Evolutionary conservation across 2,113 vertebrate genomes (phyloP).

Genomic region (Sinosuthora webbiana): DNA sequence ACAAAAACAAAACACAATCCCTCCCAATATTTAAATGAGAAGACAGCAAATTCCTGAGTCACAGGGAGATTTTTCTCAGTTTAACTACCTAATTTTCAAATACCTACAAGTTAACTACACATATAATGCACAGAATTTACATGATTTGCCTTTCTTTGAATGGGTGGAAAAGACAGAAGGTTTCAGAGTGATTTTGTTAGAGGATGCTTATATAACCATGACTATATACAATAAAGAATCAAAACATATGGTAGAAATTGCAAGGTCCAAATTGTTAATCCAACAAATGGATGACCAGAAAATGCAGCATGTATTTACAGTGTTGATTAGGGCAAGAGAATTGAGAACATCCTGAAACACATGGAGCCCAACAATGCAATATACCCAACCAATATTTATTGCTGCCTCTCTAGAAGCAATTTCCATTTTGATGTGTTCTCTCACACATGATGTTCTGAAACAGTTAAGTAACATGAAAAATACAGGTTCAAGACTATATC

Average conservation of each 20-base stretch:
- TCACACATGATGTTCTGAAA: slow-evolving; percentile 70
- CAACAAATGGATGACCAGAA: slow-evolving; percentile 2
- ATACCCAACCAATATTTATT: slow-evolving; percentile 73
- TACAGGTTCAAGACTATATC: slow-evolving; percentile 74
- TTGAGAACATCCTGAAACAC: slow-evolving; percentile 53
- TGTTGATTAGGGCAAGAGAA: slow-evolving; percentile 46
- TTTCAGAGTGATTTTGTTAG: not conserved
- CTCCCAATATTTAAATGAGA: not conserved
- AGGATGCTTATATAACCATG: not conserved
- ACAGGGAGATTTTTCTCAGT: not conserved
- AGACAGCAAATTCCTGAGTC: not conserved
- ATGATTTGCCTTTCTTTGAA: not conserved
- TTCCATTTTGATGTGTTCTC: slow-evolving; percentile 76
- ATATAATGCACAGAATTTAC: not conserved
- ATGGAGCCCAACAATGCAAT: slow-evolving; percentile 52
- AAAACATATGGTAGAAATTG: slow-evolving; percentile 4
- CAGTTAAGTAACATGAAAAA: slow-evolving; percentile 76
- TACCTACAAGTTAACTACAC: not conserved
- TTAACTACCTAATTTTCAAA: not conserved
- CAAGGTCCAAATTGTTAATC: slow-evolving; percentile 51
- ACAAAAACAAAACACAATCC: not conserved
- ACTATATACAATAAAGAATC: not conserved
- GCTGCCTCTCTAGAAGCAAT: slow-evolving; percentile 72
- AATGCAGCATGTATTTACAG: slow-evolving; percentile 36
- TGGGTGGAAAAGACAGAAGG: not conserved